phyloP scores from a whole-genome alignment of 2,888 invertebrate species.

The Myopa tessellatipennis region DNA sequence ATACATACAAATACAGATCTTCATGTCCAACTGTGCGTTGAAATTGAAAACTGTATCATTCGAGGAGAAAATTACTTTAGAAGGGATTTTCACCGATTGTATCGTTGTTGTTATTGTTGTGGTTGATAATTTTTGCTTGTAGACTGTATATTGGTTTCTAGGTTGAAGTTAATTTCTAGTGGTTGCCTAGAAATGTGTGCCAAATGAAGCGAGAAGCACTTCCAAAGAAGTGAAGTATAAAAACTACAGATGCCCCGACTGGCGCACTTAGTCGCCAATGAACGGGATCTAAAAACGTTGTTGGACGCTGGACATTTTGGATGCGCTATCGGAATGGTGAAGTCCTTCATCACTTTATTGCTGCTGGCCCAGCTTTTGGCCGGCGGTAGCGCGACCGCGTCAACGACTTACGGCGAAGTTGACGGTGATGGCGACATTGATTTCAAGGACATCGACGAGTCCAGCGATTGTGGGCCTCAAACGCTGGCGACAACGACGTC shows the following conservation, averaged over 20 bases:
- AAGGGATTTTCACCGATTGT: constrained; percentile 3
- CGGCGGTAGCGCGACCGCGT: neutral
- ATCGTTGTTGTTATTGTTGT: neutral
- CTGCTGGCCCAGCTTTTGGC: neutral
- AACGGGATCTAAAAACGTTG: constrained; percentile 46
- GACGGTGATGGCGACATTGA: neutral
- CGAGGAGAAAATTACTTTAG: constrained; percentile 61
- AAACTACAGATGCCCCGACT: constrained; percentile 52
- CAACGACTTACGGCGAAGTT: neutral
- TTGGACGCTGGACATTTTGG: neutral
- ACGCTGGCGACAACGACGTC: neutral
- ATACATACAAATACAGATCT: neutral
- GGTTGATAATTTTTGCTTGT: constrained; percentile 32
- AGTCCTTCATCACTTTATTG: neutral
- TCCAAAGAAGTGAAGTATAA: constrained; percentile 51
- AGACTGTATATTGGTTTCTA: constrained; percentile 50
- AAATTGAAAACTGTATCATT: constrained; percentile 61
- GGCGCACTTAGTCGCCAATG: constrained; percentile 55
- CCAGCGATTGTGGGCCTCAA: neutral
- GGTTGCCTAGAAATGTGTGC: constrained; percentile 1
- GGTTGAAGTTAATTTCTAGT: constrained; percentile 41
- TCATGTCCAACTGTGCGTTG: constrained; percentile 58
- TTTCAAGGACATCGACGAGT: neutral
- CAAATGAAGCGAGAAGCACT: constrained; percentile 1
- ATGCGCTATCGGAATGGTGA: neutral